Evolutionary conservation across 1,140 invertebrate genomes (phyloP).

Genomic region (Globodera ellingtonae): DNA sequence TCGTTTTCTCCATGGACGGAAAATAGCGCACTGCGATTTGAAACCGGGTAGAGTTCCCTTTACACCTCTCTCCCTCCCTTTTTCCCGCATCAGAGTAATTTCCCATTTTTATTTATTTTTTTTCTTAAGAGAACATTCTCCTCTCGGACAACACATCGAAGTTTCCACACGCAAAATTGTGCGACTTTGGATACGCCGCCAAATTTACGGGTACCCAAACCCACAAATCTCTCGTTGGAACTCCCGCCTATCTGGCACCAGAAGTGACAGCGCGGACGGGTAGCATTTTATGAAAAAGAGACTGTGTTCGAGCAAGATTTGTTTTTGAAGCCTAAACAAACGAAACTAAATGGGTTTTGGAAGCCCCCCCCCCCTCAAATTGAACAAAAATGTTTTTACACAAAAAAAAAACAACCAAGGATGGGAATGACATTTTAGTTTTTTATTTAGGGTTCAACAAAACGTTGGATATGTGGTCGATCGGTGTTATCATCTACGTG

Average conservation of each 20-base stretch:
- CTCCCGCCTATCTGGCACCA: conserved; percentile 79
- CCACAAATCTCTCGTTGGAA: conserved; percentile 84
- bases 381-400: too few species aligned
- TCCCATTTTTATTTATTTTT: background rate
- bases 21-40: conserved; percentile 72
- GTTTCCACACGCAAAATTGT: conserved; percentile 75
- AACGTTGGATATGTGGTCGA: conserved; percentile 98
- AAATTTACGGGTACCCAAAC: conserved; percentile 99
- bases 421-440: background rate
- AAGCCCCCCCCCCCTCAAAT: background rate
- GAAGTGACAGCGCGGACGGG: conserved; percentile 84
- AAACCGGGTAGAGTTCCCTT: conserved; percentile 83
- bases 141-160: conserved; percentile 47
- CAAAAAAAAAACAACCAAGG: too few species aligned
- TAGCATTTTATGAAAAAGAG: background rate
- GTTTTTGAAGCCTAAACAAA: background rate
- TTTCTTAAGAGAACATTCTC: conserved; percentile 60
- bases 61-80: background rate
- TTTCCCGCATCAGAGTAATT: background rate
- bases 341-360: background rate
- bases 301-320: too few species aligned
- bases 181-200: conserved; percentile 97
- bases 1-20: conserved; percentile 94
- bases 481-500: conserved; percentile 95
- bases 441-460: conserved; percentile 84